Evolutionary conservation across 2,113 vertebrate species (phyloP), one percentile per base, ranked within the genome.

Genomic region (Planiliza haematocheilus): DNA sequence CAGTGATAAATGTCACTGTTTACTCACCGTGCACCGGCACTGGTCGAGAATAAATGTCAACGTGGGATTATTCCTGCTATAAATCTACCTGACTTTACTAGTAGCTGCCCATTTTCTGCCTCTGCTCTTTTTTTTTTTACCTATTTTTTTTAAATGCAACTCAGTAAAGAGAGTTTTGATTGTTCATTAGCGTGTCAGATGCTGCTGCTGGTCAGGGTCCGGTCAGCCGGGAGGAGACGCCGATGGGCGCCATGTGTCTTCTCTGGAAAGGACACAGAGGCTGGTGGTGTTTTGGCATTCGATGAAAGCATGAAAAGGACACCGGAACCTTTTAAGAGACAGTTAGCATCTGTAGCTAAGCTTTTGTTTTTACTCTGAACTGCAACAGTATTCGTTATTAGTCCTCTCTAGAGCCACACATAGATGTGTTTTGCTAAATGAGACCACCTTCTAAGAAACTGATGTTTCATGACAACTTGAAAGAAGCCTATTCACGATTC

Each of bases 1-100:
- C 57, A 24, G 79, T 9, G 34, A 85, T 81, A 73, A 82, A 86
- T 76, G 68, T 79, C 82, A 65, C 1, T 81, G 85, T 84, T 75
- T 87, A 60, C 77, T 82, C 85, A 82, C 7, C 62, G 81, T 45
- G 68, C 50, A 58, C 45, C 70, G 0, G 62, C 46, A 11, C 55
- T 62, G 1, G 56, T 37, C 2, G 41, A 11, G 64, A 77, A 70
- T 74, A 79, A 82, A 80, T 88, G 82, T 82, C 82, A 77, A 37
- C 18, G 41, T 69, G 52, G 12, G 39, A 69, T 61, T 68, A 21
- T 55, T 59, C 55, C 16, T 42, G 66, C 1, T 80, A 59, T 77
- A 78, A 74, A 81, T 70, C 53, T 16, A 62, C 58, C 74, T 75
- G 62, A 18, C 13, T 74, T 67, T 61, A 53, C 67, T 11, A 65